These are phyloP conservation scores for Auanema sp. DNA, from an alignment of 2,888 invertebrate genomes.

Conservation along the genomic window DNA sequence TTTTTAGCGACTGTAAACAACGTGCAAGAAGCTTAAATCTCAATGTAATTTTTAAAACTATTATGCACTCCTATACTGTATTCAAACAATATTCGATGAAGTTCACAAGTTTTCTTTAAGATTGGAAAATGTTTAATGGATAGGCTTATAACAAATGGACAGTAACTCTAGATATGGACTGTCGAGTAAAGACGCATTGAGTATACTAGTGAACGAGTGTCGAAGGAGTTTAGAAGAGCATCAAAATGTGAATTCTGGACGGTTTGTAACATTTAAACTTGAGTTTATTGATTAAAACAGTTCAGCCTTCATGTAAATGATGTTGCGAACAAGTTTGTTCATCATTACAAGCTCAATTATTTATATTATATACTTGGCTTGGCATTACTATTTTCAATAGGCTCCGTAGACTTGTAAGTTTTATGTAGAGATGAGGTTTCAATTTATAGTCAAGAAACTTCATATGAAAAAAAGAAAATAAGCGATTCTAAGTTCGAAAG, in stretches of 20 bases:
- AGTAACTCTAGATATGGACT: slow-evolving; percentile 5
- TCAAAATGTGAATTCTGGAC: background rate
- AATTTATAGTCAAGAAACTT: background rate
- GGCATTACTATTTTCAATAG: slow-evolving; percentile 27
- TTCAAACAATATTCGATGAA: too few species aligned
- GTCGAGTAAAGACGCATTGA: slow-evolving; percentile 11
- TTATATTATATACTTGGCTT: background rate
- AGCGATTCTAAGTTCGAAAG: too few species aligned
- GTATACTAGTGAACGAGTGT: slow-evolving; percentile 14
- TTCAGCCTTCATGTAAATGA: slow-evolving; percentile 1
- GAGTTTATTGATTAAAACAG: background rate
- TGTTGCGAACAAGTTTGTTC: background rate
- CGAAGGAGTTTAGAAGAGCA: background rate
- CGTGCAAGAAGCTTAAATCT: too few species aligned
- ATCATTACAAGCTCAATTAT: slow-evolving; percentile 1
- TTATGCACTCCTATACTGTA: too few species aligned
- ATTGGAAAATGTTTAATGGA: background rate
- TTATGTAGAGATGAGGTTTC: too few species aligned
- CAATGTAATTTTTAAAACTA: too few species aligned
- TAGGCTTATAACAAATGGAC: background rate
- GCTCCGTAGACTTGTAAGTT: slow-evolving; percentile 40
- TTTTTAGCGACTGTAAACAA: too few species aligned
- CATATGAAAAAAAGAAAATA: too few species aligned
- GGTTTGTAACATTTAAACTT: background rate
- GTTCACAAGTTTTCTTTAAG: too few species aligned